These are phyloP conservation scores for Nematostella vectensis DNA, from an alignment of 92 coral and sea anemone genomes.

Conservation along the genomic window DNA sequence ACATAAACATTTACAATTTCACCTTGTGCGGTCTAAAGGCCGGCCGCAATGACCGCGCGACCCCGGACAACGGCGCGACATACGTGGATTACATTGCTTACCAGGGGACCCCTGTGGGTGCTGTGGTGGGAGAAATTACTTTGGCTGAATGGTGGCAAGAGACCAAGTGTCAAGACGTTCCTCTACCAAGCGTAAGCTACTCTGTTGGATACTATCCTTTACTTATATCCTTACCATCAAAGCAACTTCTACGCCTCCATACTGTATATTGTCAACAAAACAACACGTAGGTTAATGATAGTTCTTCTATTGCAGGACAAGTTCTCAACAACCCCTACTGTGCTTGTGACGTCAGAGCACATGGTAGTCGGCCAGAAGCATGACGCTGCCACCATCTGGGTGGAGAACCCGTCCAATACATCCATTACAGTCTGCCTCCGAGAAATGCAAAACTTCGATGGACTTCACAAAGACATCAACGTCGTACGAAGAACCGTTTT, in stretches of 20 bases:
- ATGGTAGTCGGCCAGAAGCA: constrained; percentile 43
- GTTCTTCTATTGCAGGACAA: constrained; percentile 15
- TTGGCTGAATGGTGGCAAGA: constrained; percentile 53
- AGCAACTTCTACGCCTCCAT: not conserved
- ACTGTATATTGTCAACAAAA: not conserved
- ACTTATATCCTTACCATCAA: not conserved
- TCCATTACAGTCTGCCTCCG: constrained; percentile 53
- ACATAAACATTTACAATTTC: constrained; percentile 28
- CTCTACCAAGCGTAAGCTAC: constrained; percentile 29
- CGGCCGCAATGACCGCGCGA: constrained; percentile 50
- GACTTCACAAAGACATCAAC: constrained; percentile 48
- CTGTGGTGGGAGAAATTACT: constrained; percentile 48
- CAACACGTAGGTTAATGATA: not conserved
- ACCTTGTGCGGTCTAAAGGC: constrained; percentile 56
- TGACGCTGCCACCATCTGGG: constrained; percentile 62
- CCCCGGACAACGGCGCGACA: constrained; percentile 50
- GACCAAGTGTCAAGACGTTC: constrained; percentile 34
- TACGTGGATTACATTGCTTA: constrained; percentile 58
- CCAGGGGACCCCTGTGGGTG: constrained; percentile 51
- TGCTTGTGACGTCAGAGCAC: constrained; percentile 46
- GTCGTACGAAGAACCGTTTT: constrained; percentile 26
- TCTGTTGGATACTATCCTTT: not conserved
- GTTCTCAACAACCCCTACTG: constrained; percentile 16
- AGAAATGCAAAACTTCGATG: constrained; percentile 61
- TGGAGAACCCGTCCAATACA: constrained; percentile 35